phyloP scores from a whole-genome alignment of 2,888 invertebrate species.

The Drosophila diplacantha region DNA sequence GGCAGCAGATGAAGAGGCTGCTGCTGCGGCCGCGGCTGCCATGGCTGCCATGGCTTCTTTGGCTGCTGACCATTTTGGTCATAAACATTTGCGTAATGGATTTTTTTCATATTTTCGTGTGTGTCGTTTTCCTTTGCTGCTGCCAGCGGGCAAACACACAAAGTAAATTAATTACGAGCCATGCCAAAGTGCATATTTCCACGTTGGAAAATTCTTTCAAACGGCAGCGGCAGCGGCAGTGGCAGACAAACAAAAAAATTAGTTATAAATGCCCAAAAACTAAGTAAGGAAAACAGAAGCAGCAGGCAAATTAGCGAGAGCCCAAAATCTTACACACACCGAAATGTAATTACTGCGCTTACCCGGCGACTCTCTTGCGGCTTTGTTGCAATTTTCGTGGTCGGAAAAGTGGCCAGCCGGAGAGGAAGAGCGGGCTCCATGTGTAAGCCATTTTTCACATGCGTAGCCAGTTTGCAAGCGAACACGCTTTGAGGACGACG shows the following conservation, averaged over 20 bases:
- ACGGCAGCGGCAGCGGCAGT: slow-evolving; percentile 16
- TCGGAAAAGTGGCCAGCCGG: slow-evolving; percentile 15
- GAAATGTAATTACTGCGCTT: slow-evolving; percentile 69
- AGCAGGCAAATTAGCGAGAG: slow-evolving; percentile 66
- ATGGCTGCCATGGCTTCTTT: slow-evolving; percentile 16
- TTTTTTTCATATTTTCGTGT: slow-evolving; percentile 68
- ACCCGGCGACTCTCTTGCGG: slow-evolving; percentile 34
- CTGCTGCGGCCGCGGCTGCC: slow-evolving; percentile 18
- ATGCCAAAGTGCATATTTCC: slow-evolving; percentile 53
- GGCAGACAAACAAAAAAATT: slow-evolving; percentile 31
- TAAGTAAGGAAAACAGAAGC: slow-evolving; percentile 68
- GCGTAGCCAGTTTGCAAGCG: slow-evolving; percentile 66
- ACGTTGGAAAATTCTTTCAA: slow-evolving; percentile 56
- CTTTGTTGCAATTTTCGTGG: slow-evolving; percentile 46
- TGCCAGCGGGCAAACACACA: slow-evolving; percentile 71
- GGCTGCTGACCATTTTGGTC: slow-evolving; percentile 68
- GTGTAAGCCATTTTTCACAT: slow-evolving; percentile 69
- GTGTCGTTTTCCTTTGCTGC: slow-evolving; percentile 46
- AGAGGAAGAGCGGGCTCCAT: slow-evolving; percentile 22
- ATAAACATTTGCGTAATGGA: slow-evolving; percentile 74
- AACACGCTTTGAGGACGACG: slow-evolving; percentile 19
- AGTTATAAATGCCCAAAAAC: slow-evolving; percentile 66
- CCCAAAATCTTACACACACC: slow-evolving; percentile 37
- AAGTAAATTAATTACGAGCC: slow-evolving; percentile 72
- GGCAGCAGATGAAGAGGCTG: slow-evolving; percentile 34